phyloP scores from a whole-genome alignment of 2,797 vertebrate genomes.

The Hoplostethus mediterraneus region DNA sequence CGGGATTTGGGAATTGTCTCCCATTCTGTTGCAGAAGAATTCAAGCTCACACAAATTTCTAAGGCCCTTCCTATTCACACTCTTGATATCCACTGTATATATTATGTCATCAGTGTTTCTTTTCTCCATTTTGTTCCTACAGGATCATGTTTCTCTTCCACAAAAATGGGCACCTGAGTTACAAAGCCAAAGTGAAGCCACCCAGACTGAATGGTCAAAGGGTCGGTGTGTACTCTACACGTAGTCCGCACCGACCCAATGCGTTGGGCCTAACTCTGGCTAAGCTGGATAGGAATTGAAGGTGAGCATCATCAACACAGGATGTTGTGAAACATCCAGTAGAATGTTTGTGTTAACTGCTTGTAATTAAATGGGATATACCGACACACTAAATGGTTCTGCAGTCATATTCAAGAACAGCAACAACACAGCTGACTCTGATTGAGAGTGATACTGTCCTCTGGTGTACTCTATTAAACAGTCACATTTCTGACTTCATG shows the following conservation, averaged over 20 bases:
- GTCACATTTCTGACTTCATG: constrained; percentile 18
- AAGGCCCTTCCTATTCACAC: neutral
- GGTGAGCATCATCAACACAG: constrained; percentile 74
- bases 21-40: neutral
- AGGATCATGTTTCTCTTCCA: constrained; percentile 94
- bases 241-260: constrained; percentile 92
- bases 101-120: neutral
- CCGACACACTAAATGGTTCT: neutral
- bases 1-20: neutral
- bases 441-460: neutral
- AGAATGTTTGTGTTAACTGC: too few relatives aligned
- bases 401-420: neutral
- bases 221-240: constrained; percentile 91
- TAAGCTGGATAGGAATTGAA: constrained; percentile 85
- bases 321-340: neutral
- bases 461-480: neutral
- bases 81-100: neutral
- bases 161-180: constrained; percentile 90
- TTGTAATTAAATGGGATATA: neutral
- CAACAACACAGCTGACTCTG: neutral
- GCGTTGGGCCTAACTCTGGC: constrained; percentile 90
- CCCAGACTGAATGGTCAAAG: constrained; percentile 89
- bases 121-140: constrained; percentile 29
- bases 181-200: constrained; percentile 92
- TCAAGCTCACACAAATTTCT: neutral